phyloP scores from a whole-genome alignment of 2,113 vertebrate genomes.

The Blennius ocellaris region DNA sequence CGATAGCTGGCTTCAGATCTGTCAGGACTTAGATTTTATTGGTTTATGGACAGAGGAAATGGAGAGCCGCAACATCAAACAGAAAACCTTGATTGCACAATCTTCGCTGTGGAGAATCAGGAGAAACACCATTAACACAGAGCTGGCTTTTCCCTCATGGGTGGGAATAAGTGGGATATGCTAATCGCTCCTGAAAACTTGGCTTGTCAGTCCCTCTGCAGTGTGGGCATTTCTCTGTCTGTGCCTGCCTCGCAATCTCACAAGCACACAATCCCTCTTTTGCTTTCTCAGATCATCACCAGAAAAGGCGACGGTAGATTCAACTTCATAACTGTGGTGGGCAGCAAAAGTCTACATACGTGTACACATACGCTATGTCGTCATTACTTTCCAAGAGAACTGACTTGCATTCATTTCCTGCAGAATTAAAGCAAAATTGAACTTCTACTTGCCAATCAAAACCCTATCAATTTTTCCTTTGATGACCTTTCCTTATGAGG shows the following conservation, averaged over 20 bases:
- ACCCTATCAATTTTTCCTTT: neutral
- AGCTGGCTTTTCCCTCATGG: constrained; percentile 20
- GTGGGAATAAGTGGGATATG: constrained; percentile 21
- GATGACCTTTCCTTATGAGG: too few relatives aligned
- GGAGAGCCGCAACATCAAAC: constrained; percentile 34
- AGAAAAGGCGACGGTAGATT: constrained; percentile 5
- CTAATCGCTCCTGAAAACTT: constrained; percentile 40
- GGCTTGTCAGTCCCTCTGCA: constrained; percentile 40
- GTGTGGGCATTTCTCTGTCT: constrained; percentile 23
- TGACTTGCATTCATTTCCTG: too few relatives aligned
- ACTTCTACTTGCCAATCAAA: too few relatives aligned
- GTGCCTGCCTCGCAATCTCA: neutral
- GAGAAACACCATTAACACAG: neutral
- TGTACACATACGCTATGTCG: too few relatives aligned
- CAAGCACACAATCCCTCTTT: constrained; percentile 5
- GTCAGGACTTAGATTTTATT: constrained; percentile 50
- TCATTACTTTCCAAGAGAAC: too few relatives aligned
- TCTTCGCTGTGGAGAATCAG: neutral
- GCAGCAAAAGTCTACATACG: too few relatives aligned
- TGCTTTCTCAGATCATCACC: neutral
- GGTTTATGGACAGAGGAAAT: constrained; percentile 30
- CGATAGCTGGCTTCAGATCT: constrained; percentile 30
- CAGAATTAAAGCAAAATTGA: too few relatives aligned
- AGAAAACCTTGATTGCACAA: neutral
- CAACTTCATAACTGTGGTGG: too few relatives aligned